These are phyloP conservation scores for Augiades crinisus DNA, from an alignment of 2,888 invertebrate genomes.

Conservation along the genomic window DNA sequence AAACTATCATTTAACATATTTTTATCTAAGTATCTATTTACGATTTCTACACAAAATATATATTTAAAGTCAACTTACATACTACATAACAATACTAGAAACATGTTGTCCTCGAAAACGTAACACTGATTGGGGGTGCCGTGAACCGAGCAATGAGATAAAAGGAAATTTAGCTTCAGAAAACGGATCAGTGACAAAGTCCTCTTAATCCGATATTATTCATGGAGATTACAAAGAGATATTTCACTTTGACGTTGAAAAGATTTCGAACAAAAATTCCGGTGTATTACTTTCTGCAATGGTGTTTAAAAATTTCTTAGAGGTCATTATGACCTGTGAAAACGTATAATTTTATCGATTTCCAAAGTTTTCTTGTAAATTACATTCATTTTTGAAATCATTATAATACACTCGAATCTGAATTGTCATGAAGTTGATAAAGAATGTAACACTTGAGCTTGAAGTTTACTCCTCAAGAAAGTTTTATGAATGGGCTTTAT, in stretches of 20 bases:
- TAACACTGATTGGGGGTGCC: constrained; percentile 7
- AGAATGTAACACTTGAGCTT: background rate
- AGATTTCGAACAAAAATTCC: constrained; percentile 43
- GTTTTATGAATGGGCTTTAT: background rate
- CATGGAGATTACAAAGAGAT: constrained; percentile 64
- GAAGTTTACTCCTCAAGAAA: background rate
- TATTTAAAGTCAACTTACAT: background rate
- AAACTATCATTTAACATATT: too few species aligned
- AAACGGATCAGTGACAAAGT: constrained; percentile 57
- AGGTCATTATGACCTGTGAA: background rate
- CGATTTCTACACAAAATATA: background rate
- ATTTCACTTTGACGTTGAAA: constrained; percentile 60
- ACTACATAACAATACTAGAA: background rate
- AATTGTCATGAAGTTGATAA: background rate
- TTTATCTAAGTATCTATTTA: background rate
- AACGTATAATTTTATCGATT: background rate
- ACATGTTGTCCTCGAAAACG: background rate
- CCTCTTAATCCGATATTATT: constrained; percentile 66
- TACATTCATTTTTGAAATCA: background rate
- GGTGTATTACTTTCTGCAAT: constrained; percentile 29
- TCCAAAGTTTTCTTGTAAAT: too few species aligned
- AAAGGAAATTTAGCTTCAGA: constrained; percentile 54
- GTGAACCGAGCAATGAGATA: constrained; percentile 41
- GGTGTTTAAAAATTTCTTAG: constrained; percentile 2
- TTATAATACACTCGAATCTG: background rate